A percentile compares a stretch with the other conserved stretches of the same genome.
Conservation (phyloP, 2,797 vertebrate genomes). For the Pipistrellus kuhlii region DNA sequence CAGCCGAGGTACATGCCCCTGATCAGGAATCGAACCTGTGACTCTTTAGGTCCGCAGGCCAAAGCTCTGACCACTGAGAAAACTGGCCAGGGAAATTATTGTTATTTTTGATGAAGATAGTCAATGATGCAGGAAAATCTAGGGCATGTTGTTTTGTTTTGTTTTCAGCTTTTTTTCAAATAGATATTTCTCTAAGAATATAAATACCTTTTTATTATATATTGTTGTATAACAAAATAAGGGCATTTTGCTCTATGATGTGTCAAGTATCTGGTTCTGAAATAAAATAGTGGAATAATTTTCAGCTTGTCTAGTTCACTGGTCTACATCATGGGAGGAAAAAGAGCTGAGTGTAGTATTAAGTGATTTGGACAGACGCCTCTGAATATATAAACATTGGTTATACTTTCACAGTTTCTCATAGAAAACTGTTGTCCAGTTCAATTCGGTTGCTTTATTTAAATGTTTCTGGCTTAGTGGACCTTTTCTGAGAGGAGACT, state of each 20-base stretch:
- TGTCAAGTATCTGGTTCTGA: not conserved
- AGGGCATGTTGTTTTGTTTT: not conserved
- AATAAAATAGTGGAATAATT: not conserved
- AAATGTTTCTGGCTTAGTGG: conserved; percentile 58
- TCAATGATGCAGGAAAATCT: not conserved
- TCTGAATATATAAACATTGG: conserved; percentile 6
- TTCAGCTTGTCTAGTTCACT: not conserved
- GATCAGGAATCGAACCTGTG: too few species aligned
- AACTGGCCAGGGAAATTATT: not conserved
- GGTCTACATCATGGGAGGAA: not conserved
- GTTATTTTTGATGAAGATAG: conserved; percentile 40
- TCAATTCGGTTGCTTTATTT: conserved; percentile 65
- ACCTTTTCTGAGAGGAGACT: conserved; percentile 29
- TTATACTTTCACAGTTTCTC: conserved; percentile 41
- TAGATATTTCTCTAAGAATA: not conserved
- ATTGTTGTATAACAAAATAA: not conserved
- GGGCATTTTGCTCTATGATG: not conserved
- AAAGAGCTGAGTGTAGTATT: not conserved
- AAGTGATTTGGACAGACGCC: not conserved
- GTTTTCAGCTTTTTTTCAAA: not conserved
- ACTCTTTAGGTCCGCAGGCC: too few species aligned
- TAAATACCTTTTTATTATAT: conserved; percentile 16
- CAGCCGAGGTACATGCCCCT: too few species aligned
- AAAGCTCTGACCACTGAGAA: too few species aligned
- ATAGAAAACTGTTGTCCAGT: conserved; percentile 53